These are phyloP conservation scores for Syngnathus floridae DNA, from an alignment of 2,113 vertebrate genomes.

Conservation along the genomic window DNA sequence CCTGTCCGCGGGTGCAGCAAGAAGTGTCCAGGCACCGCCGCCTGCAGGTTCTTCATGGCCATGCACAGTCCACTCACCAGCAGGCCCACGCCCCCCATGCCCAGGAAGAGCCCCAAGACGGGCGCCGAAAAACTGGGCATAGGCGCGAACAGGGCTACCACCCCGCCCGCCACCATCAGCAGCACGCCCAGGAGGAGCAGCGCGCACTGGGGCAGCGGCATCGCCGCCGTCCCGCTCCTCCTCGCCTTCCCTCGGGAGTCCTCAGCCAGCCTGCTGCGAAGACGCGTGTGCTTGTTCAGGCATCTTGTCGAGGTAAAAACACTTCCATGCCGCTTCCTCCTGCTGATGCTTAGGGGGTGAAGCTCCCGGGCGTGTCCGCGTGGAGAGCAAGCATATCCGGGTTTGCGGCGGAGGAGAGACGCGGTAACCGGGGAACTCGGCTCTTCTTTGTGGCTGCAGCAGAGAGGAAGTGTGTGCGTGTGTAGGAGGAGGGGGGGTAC, in stretches of 20 bases:
- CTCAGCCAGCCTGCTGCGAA: conserved; percentile 28
- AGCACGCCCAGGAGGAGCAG: conserved; percentile 52
- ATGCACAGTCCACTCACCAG: conserved; percentile 59
- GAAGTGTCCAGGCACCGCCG: conserved; percentile 68
- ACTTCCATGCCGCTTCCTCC: conserved; percentile 9
- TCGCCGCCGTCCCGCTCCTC: conserved; percentile 23
- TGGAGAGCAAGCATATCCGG: conserved; percentile 24
- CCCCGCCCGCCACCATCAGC: conserved; percentile 45
- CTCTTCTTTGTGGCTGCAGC: conserved; percentile 21
- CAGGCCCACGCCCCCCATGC: conserved; percentile 54
- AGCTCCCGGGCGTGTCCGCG: conserved; percentile 7
- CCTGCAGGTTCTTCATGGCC: conserved; percentile 66
- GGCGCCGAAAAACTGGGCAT: conserved; percentile 8
- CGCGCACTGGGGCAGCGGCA: conserved; percentile 47
- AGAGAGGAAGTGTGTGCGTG: conserved; percentile 41
- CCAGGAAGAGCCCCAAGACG: conserved; percentile 49
- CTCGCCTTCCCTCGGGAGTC: not conserved
- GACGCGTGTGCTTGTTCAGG: conserved; percentile 1
- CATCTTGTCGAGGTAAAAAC: not conserved
- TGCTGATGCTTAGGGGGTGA: conserved; percentile 1
- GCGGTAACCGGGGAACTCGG: conserved; percentile 9
- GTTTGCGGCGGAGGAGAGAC: conserved; percentile 8
- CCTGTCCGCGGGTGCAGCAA: conserved; percentile 70
- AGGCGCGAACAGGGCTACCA: conserved; percentile 23
- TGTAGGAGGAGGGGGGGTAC: not conserved